Conservation (phyloP, 1,140 invertebrate genomes). For the Caerostris darwini region DNA sequence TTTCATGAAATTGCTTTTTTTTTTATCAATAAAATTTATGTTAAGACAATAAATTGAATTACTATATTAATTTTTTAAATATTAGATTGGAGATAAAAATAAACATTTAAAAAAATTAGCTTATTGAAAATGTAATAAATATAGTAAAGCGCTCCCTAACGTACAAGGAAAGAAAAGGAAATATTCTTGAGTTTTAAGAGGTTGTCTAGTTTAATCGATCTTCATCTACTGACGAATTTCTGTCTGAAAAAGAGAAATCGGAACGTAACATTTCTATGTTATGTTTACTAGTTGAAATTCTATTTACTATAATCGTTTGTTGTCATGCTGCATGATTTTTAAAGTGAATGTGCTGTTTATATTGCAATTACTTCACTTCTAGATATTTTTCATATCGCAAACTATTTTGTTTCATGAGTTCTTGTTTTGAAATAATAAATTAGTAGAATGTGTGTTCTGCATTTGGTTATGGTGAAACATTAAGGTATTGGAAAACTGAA, state of each 20-base stretch:
- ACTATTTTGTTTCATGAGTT: background rate
- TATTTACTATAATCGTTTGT: background rate
- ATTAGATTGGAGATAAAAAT: too few species aligned
- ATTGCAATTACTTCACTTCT: background rate
- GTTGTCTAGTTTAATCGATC: background rate
- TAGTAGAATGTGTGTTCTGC: background rate
- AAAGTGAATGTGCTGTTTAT: background rate
- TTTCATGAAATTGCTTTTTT: too few species aligned
- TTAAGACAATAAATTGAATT: too few species aligned
- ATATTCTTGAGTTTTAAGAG: background rate
- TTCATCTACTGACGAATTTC: background rate
- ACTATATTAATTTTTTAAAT: too few species aligned
- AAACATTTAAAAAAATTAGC: too few species aligned
- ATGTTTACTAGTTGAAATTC: conserved; percentile 21
- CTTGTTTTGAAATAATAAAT: background rate
- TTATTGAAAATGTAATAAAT: too few species aligned
- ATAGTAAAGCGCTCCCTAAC: background rate
- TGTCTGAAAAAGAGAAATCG: conserved; percentile 26
- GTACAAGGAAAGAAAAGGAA: background rate
- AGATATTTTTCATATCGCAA: background rate
- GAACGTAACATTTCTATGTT: conserved; percentile 16
- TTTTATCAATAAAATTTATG: too few species aligned
- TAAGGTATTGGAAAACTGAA: background rate
- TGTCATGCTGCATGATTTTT: background rate
- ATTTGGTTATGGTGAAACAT: background rate